Evolutionary conservation across 2,797 vertebrate species (phyloP).

Genomic region (Fratercula arctica): DNA sequence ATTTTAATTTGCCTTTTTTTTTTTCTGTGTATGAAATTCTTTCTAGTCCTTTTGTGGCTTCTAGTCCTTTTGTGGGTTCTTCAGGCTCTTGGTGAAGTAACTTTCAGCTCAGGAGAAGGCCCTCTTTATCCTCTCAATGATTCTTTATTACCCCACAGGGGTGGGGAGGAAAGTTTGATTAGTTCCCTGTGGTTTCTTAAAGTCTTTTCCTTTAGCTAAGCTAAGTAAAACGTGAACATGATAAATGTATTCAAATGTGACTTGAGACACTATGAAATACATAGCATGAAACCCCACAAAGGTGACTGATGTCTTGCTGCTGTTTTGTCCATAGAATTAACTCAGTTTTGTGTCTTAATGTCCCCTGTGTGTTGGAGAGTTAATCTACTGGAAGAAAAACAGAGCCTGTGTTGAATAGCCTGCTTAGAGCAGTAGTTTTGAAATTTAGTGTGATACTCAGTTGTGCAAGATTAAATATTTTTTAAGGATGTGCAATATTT

Average conservation of each 20-base stretch:
- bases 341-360: background rate
- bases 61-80: background rate
- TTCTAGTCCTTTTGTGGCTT: background rate
- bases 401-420: background rate
- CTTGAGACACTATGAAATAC: background rate
- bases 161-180: background rate
- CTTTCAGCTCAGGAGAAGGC: background rate
- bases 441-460: background rate
- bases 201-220: background rate
- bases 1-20: background rate
- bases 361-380: background rate
- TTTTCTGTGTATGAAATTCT: background rate
- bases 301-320: slow-evolving; percentile 14
- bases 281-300: background rate
- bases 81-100: background rate
- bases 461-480: background rate
- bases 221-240: background rate
- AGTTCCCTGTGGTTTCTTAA: background rate
- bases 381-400: slow-evolving; percentile 47
- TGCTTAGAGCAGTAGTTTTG: background rate
- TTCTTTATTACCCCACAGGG: background rate
- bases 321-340: background rate
- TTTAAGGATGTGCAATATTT: background rate
- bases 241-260: background rate
- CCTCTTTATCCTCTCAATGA: background rate